Percentiles rank a stretch among this genome's conserved stretches.
Conservation (phyloP, 2,113 vertebrate species). For the Pterocles orientalis region DNA sequence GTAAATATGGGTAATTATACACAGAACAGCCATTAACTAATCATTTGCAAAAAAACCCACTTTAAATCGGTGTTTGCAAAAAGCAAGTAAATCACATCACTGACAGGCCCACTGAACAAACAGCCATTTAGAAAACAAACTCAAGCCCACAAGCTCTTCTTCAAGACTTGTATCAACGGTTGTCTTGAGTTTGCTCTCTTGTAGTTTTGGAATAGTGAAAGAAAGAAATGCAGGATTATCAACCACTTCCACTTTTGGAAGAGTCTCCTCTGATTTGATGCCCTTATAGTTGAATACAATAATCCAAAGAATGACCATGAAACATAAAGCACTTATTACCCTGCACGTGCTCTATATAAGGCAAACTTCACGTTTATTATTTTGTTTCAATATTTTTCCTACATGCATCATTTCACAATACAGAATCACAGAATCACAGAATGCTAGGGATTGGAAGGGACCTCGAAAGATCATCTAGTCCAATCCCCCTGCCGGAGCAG, state of each 20-base stretch:
- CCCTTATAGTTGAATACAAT: background rate
- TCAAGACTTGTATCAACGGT: background rate
- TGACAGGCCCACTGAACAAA: background rate
- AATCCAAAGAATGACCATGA: background rate
- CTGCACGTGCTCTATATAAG: background rate
- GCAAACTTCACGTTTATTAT: background rate
- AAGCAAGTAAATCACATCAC: background rate
- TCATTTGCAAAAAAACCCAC: background rate
- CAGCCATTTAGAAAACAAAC: background rate
- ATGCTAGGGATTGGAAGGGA: too few relatives aligned
- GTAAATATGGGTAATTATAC: background rate
- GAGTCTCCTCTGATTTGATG: background rate
- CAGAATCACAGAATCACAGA: too few relatives aligned
- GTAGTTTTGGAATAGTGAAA: background rate
- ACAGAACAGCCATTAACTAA: background rate
- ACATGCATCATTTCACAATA: background rate
- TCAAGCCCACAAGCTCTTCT: background rate
- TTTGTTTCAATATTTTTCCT: background rate
- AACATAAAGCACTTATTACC: background rate
- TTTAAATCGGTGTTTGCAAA: background rate
- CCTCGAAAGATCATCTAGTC: too few relatives aligned
- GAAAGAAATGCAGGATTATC: background rate
- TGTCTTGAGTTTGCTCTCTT: background rate
- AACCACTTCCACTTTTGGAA: background rate
- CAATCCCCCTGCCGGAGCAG: too few relatives aligned